Conservation (phyloP, 2,888 invertebrate genomes). For the Mesopsocus fuscifrons region DNA sequence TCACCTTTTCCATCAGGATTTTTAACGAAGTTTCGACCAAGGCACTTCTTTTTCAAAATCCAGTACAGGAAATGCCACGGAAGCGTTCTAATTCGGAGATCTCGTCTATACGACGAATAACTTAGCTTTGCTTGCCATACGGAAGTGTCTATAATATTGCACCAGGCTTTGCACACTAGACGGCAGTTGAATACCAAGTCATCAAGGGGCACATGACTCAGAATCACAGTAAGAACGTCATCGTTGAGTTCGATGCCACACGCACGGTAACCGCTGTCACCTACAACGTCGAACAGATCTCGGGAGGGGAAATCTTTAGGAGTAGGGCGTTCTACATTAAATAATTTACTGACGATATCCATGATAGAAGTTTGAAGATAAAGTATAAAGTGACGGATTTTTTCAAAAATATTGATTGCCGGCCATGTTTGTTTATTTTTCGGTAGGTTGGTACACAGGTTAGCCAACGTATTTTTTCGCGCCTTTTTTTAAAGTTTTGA, state of each 20-base stretch:
- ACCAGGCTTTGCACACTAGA: slow-evolving; percentile 4
- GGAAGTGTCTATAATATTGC: slow-evolving; percentile 4
- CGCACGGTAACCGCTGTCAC: background rate
- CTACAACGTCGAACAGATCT: background rate
- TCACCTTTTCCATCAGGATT: slow-evolving; percentile 1
- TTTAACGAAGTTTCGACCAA: slow-evolving; percentile 1
- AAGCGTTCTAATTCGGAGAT: background rate
- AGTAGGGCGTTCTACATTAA: too few relatives aligned
- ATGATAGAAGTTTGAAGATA: too few relatives aligned
- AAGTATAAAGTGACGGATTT: too few relatives aligned
- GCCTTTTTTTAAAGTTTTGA: too few relatives aligned
- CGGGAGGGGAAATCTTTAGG: too few relatives aligned
- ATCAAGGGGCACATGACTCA: background rate
- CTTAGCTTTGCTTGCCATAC: background rate
- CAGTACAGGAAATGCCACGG: background rate
- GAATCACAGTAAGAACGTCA: background rate
- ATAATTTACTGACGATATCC: too few relatives aligned
- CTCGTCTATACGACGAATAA: background rate
- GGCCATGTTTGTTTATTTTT: too few relatives aligned
- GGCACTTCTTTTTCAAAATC: background rate
- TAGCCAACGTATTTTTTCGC: too few relatives aligned
- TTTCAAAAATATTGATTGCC: too few relatives aligned
- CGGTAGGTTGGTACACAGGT: too few relatives aligned
- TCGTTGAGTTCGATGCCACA: background rate
- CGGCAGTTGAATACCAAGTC: background rate